Percentiles rank a stretch among this genome's conserved stretches.
Evolutionary conservation across 2,888 invertebrate genomes (phyloP).

Genomic region (Eutolmus rufibarbis): DNA sequence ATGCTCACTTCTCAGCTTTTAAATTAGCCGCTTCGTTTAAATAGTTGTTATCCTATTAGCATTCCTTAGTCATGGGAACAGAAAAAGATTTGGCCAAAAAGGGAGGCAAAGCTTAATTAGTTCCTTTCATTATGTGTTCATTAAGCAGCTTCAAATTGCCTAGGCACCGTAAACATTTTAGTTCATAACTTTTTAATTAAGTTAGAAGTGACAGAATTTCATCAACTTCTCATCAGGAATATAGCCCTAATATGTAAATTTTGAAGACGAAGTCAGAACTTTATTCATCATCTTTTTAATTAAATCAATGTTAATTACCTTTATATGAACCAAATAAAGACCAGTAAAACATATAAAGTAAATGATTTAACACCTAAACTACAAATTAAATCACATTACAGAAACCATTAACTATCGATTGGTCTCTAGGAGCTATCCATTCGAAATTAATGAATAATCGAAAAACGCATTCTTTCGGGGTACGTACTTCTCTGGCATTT

Average conservation of each 20-base stretch:
- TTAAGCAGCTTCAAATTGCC: neutral
- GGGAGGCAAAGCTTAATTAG: neutral
- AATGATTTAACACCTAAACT: neutral
- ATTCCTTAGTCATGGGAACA: neutral
- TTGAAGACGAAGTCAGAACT: neutral
- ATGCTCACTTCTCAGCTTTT: neutral
- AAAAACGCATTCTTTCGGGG: neutral
- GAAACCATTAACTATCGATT: neutral
- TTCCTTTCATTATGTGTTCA: neutral
- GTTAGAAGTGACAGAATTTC: neutral
- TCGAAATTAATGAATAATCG: neutral
- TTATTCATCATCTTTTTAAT: neutral
- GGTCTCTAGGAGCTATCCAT: neutral
- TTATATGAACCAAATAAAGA: neutral
- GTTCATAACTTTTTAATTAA: neutral
- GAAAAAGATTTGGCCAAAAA: neutral
- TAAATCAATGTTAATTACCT: neutral
- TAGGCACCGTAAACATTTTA: neutral
- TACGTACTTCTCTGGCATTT: neutral
- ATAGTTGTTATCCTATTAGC: neutral
- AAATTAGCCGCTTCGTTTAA: neutral
- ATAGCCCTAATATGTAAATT: neutral
- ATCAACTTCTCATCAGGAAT: neutral
- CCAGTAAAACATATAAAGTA: neutral
- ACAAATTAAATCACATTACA: neutral